Base-by-base conservation (phyloP, 2,888 invertebrate species). In the Agrochola circellaris region DNA sequence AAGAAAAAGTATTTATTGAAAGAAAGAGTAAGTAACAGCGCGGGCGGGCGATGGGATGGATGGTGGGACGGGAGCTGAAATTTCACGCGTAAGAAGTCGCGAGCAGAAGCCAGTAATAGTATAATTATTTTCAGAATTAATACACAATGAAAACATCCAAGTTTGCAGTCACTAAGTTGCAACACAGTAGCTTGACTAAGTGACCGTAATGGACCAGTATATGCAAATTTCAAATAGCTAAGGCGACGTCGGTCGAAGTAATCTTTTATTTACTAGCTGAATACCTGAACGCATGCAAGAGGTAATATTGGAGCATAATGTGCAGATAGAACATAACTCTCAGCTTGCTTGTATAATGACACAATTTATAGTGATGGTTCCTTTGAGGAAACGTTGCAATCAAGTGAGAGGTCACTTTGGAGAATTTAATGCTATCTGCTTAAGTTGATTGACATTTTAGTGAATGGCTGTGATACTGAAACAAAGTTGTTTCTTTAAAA, bases 211-310 rank as follows among this genome's bases (percentile, higher is more conserved):
- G 60, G 45, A 5, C 15, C 62, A 38, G 17, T 45, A 23, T 34
- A 73, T 83, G 78, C 65, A 69, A 80, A 80, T 66, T 71, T 2
- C 0, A 20, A 65, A 71, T 65, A 71, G n/a, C 65, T n/a, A 64
- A 68, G 48, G 48, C 34, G 38, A 34, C 65, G 30, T 20, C 9
- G 60, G 65, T 48, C 26, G 30, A n/a, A 38, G 48, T 69, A 68
- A 86, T 85, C 58, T 82, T 76, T 65, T 82, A 86, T 82, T 76
- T 82, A 82, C 77, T 17, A 42, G 67, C 23, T 42, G 84, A 56
- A 83, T 66, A 85, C 86, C n/a, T 76, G 82, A 65, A 60, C 85
- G 67, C 82, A 85, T 85, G 51, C 68, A 73, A 60, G 62, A 68
- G 54, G 82, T 56, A 23, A 81, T 68, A 48, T 61, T 75, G 54